Evolutionary conservation across 2,113 vertebrate genomes (phyloP), one percentile per base, ranked within the genome.

Genomic region (Mellivora capensis): DNA sequence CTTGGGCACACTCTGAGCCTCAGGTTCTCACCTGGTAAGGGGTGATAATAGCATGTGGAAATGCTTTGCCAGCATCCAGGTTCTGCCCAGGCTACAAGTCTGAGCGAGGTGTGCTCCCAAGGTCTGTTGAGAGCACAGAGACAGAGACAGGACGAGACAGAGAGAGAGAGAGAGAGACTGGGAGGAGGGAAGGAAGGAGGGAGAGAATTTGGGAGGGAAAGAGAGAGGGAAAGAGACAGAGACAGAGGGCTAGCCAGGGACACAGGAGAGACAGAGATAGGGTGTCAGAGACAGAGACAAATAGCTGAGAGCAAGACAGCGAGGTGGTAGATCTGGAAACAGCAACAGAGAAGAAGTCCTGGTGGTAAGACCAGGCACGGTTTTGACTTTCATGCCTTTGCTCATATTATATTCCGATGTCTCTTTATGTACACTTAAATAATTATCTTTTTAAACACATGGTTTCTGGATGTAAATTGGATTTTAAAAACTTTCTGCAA

Each of bases 401-500:
- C n/a, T 87, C 47, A 27, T 47, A 54, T 92, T 52, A 64, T 67
- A 91, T 95, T 97, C 94, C 87, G 80, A 76, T 62, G 92, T 95
- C 76, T 81, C 87, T 90, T 54, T 62, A 3, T 79, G 34, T 74
- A 31, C 42, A 83, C 25, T 39, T 94, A 91, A 87, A 93, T 71
- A 84, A 74, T 86, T 59, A 69, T 54, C 31, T 94, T 94, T 67
- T 84, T 57, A 90, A 87, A 94, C 37, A 83, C 39, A 44, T 47
- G 39, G 29, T 82, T 96, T 95, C 49, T 59, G 76, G 82, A 84
- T 87, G 34, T 80, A 95, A 97, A 69, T 52, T 96, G 62, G 69
- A 90, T 96, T 87, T 97, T 82, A 52, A 96, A 94, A 90, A 93
- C 61, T 93, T 94, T 81, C 72, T 54, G 37, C 81, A 84, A 77